These are phyloP conservation scores for Cryptoleucopteryx plumbea DNA, from an alignment of 2,113 vertebrate species.

Conservation along the genomic window DNA sequence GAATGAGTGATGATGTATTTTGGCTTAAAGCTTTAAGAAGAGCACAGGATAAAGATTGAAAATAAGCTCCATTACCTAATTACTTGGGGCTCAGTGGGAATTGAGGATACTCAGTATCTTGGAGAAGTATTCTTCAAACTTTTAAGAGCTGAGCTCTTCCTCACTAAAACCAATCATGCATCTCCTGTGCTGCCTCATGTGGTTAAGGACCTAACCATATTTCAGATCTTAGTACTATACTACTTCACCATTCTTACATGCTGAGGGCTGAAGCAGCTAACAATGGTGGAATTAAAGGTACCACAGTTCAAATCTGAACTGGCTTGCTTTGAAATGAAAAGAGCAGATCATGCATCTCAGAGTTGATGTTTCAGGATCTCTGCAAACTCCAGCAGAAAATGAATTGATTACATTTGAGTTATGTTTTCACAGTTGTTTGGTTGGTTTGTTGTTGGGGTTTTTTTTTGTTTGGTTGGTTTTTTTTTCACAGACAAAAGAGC, in stretches of 20 bases:
- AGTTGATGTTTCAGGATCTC: neutral
- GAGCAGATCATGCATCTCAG: neutral
- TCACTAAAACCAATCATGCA: neutral
- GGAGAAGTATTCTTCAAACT: neutral
- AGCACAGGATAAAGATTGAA: slow-evolving; percentile 38
- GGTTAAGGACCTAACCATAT: neutral
- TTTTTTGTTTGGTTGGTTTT: too few relatives aligned
- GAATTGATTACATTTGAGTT: neutral
- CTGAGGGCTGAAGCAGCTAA: neutral
- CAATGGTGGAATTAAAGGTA: neutral
- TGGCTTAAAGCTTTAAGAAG: slow-evolving; percentile 52
- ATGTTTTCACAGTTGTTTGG: neutral
- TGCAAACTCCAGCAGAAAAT: neutral
- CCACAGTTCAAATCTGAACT: neutral
- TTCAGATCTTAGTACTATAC: neutral
- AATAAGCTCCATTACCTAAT: slow-evolving; percentile 60
- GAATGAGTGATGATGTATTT: slow-evolving; percentile 56
- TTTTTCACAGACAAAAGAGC: neutral
- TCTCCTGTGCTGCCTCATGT: neutral
- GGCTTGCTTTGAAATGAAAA: neutral
- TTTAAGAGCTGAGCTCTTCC: neutral
- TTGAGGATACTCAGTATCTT: neutral
- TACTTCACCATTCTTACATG: neutral
- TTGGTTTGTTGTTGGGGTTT: neutral
- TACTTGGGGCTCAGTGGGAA: slow-evolving; percentile 3